Evolutionary conservation across 1,140 invertebrate species (phyloP).

Genomic region (Cryptotermes secundus): DNA sequence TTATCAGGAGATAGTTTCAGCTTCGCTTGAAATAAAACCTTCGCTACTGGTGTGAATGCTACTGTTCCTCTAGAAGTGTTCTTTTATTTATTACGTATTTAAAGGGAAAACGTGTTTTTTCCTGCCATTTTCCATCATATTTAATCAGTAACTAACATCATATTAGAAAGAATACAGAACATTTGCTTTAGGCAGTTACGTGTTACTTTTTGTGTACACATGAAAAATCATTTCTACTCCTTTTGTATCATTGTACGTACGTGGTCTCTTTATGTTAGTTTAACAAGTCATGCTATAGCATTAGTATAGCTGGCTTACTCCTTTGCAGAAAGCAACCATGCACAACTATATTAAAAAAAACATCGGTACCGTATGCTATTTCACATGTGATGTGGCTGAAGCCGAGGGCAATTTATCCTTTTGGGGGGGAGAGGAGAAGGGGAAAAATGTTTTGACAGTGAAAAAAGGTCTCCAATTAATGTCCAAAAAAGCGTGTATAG

Average conservation of each 20-base stretch:
- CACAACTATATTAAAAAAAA: not conserved
- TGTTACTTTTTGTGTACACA: not conserved
- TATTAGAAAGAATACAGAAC: slow-evolving; percentile 16
- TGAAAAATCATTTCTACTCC: slow-evolving; percentile 13
- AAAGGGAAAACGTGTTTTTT: slow-evolving; percentile 13
- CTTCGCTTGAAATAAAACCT: not conserved
- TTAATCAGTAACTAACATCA: slow-evolving; percentile 8
- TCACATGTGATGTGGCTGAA: slow-evolving; percentile 3
- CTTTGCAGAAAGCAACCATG: slow-evolving; percentile 7
- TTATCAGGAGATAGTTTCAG: too few relatives aligned
- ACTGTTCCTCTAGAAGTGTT: not conserved
- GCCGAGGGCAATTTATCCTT: slow-evolving; percentile 11
- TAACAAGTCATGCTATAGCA: not conserved
- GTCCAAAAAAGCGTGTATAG: slow-evolving; percentile 10
- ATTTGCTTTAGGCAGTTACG: not conserved
- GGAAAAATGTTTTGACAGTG: slow-evolving; percentile 7
- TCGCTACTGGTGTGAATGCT: not conserved
- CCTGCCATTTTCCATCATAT: not conserved
- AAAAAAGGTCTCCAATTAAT: slow-evolving; percentile 17
- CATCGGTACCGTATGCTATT: not conserved
- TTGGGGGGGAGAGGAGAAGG: not conserved
- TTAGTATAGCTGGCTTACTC: not conserved
- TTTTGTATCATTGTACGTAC: not conserved
- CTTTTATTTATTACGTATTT: slow-evolving; percentile 14
- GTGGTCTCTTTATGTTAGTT: slow-evolving; percentile 11